These are phyloP conservation scores for Umimayanthus kanabou DNA, from an alignment of 92 coral and sea anemone species.

Conservation along the genomic window DNA sequence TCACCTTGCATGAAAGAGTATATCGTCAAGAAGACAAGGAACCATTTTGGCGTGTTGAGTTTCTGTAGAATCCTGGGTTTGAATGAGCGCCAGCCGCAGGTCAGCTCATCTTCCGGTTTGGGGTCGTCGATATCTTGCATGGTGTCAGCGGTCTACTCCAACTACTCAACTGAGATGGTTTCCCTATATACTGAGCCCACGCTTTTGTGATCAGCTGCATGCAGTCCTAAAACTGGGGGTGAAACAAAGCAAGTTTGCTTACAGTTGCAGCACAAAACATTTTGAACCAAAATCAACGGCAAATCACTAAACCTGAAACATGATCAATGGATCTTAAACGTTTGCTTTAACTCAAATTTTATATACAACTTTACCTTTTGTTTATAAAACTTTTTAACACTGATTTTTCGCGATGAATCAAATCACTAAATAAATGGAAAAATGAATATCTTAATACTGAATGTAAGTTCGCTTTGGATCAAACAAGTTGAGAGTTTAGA, in stretches of 20 bases:
- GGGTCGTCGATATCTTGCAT: slow-evolving; percentile 50
- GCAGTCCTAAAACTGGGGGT: slow-evolving; percentile 1
- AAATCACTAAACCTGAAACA: no score
- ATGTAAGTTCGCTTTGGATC: no score
- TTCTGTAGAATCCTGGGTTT: slow-evolving; percentile 89
- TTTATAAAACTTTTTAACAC: no score
- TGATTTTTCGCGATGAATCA: no score
- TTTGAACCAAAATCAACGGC: no score
- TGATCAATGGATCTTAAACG: no score
- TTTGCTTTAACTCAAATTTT: no score
- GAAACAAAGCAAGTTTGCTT: not conserved
- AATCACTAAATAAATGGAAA: no score
- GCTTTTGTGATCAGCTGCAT: slow-evolving; percentile 17
- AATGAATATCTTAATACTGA: no score
- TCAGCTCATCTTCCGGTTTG: slow-evolving; percentile 70
- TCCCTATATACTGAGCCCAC: not conserved
- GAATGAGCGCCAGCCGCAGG: slow-evolving; percentile 96
- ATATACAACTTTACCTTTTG: no score
- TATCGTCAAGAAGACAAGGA: slow-evolving; percentile 89
- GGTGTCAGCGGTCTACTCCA: not conserved
- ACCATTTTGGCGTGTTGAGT: slow-evolving; percentile 98
- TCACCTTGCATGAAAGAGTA: slow-evolving; percentile 99
- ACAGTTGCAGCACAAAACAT: not conserved
- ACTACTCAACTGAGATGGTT: not conserved
- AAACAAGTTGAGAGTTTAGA: no score